Evolutionary conservation across 2,888 invertebrate species (phyloP).

Genomic region (Torymus aiolomorphi): DNA sequence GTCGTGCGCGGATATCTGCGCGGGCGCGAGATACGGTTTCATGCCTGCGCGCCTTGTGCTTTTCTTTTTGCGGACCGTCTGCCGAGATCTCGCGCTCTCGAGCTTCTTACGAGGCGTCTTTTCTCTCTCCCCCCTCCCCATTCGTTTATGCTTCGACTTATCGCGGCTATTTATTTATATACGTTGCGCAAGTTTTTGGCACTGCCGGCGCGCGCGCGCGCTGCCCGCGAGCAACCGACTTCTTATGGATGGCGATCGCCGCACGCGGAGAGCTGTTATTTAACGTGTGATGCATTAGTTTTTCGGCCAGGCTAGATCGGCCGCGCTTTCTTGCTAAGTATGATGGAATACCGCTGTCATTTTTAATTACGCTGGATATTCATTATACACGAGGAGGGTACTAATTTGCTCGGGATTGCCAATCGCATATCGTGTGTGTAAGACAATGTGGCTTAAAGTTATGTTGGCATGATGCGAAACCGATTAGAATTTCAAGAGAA

Average conservation of each 20-base stretch:
- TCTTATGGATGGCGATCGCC: neutral
- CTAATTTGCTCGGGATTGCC: neutral
- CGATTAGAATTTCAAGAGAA: no score
- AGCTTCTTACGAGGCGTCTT: conserved; percentile 16
- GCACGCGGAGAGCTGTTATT: neutral
- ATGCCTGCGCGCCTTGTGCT: conserved; percentile 6
- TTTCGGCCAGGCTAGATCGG: neutral
- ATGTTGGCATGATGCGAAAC: no score
- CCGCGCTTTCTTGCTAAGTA: neutral
- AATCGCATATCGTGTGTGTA: no score
- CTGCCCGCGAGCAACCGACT: no score
- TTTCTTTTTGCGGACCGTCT: neutral
- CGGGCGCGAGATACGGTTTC: conserved; percentile 35
- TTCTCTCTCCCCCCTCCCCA: neutral
- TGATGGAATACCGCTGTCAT: no score
- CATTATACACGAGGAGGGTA: neutral
- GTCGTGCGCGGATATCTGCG: conserved; percentile 58
- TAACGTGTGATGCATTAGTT: neutral
- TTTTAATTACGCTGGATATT: no score
- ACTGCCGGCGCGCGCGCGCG: neutral
- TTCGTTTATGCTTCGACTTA: neutral
- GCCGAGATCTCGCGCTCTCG: neutral
- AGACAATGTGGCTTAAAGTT: no score
- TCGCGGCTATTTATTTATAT: conserved; percentile 22
- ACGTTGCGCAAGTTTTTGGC: conserved; percentile 26